These are phyloP conservation scores for Branchipolynoe longqiensis DNA, from an alignment of 2,888 invertebrate genomes.

Conservation along the genomic window DNA sequence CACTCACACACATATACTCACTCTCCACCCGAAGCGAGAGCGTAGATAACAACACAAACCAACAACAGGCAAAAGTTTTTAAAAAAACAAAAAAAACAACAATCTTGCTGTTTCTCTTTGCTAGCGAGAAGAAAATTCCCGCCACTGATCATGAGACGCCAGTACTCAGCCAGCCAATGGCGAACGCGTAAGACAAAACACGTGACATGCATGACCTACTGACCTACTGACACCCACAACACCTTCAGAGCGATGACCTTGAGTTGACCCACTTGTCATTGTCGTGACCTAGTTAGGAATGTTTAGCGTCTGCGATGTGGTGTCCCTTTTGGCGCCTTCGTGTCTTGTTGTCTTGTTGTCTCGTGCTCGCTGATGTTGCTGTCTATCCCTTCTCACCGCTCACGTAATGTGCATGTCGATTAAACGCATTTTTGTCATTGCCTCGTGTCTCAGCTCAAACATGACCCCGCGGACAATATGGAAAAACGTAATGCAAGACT, in stretches of 20 bases:
- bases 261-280: slow-evolving; percentile 55
- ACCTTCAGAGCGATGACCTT: slow-evolving; percentile 53
- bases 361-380: no score
- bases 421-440: slow-evolving; percentile 46
- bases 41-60: no score
- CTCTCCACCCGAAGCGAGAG: no score
- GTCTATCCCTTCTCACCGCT: not conserved
- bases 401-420: slow-evolving; percentile 55
- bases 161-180: slow-evolving; percentile 48
- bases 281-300: slow-evolving; percentile 34
- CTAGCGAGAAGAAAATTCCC: slow-evolving; percentile 41
- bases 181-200: slow-evolving; percentile 55
- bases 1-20: no score
- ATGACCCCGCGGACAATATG: slow-evolving; percentile 60
- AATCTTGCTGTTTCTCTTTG: slow-evolving; percentile 32
- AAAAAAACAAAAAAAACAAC: no score
- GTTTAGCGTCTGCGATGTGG: not conserved
- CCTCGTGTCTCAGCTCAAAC: slow-evolving; percentile 54
- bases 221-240: slow-evolving; percentile 51
- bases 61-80: not conserved
- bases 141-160: slow-evolving; percentile 37
- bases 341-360: slow-evolving; percentile 8
- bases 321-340: slow-evolving; percentile 14
- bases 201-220: slow-evolving; percentile 49
- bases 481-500: slow-evolving; percentile 61